These are phyloP conservation scores for Caenorhabditis plicata DNA, from an alignment of 2,888 invertebrate genomes.

Conservation along the genomic window DNA sequence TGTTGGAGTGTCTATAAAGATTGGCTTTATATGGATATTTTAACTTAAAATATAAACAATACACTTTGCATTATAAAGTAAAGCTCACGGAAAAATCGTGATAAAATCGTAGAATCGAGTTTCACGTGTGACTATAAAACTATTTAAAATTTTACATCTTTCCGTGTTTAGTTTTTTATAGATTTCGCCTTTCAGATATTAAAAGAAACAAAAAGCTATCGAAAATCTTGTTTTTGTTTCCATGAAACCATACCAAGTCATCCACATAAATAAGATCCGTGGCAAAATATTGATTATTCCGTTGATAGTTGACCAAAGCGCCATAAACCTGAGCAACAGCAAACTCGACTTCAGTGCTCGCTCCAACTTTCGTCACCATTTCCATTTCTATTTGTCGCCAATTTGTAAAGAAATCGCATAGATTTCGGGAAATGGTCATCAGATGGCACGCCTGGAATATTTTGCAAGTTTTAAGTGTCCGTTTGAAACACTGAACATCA, in stretches of 20 bases:
- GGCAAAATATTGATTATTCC: conserved; percentile 28
- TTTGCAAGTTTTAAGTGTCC: neutral
- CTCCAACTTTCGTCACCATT: conserved; percentile 18
- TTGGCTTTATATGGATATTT: too few species aligned
- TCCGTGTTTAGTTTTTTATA: too few species aligned
- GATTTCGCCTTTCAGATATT: too few species aligned
- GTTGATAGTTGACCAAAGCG: conserved; percentile 16
- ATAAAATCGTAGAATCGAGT: too few species aligned
- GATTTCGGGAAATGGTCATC: neutral
- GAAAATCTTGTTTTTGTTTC: too few species aligned
- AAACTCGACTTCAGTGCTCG: conserved; percentile 28
- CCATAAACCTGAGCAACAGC: conserved; percentile 33
- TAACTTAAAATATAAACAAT: too few species aligned
- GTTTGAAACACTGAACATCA: neutral
- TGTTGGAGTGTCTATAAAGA: too few species aligned
- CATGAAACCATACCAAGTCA: conserved; percentile 23
- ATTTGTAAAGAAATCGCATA: conserved; percentile 8
- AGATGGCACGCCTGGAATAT: conserved; percentile 14
- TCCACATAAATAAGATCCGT: conserved; percentile 23
- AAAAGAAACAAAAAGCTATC: neutral
- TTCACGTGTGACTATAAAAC: too few species aligned
- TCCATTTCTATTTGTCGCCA: conserved; percentile 34
- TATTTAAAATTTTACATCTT: too few species aligned
- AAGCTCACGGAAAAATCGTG: too few species aligned
- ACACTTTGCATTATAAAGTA: too few species aligned